Base-by-base conservation (phyloP, 2,113 vertebrate genomes). In the Pygoscelis antarcticus region DNA sequence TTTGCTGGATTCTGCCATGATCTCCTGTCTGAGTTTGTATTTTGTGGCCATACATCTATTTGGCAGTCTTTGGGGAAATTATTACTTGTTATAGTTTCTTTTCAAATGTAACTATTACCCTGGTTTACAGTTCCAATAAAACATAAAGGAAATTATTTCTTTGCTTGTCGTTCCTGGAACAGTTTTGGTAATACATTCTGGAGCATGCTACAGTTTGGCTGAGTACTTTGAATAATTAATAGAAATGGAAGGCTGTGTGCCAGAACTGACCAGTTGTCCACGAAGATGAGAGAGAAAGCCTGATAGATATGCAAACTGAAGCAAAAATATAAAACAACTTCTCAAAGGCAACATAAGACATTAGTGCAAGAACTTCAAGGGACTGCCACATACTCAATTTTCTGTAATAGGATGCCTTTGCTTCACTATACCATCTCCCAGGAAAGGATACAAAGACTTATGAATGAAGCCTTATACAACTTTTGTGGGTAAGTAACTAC, bases 161-260 rank as follows among this genome's bases (percentile, higher is more conserved):
- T 84, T 87, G 65, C 68, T 58, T 93, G 57, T 44, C 93, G 72
- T 70, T 78, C 72, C 30, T 96, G 87, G 74, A 96, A 85, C 60
- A 78, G 62, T 51, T 91, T 87, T 29, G 68, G 83, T 74, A 90
- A 81, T 66, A 94, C 65, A 66, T 55, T 91, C 0, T 89, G 54
- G 6, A 96, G 8, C 44, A 79, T 25, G 52, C 40, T 64, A 78
- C 75, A 70, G 49, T 62, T 65, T 96, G 89, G 65, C 74, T 69
- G n/a, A 96, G 92, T 70, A 87, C 88, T 87, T 72, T 36, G 51
- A 96, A 88, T 96, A 97, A 98, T 94, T 97, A 94, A 96, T 93
- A 92, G 93, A 85, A 83, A 49, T 21, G 46, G 46, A 85, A 89
- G 22, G 25, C 72, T 83, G 27, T 55, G 47, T 87, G 92, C 89